Evolutionary conservation across 2,888 invertebrate species (phyloP), one percentile per base, ranked within the genome.

Genomic region (Epistrophe grossulariae): DNA sequence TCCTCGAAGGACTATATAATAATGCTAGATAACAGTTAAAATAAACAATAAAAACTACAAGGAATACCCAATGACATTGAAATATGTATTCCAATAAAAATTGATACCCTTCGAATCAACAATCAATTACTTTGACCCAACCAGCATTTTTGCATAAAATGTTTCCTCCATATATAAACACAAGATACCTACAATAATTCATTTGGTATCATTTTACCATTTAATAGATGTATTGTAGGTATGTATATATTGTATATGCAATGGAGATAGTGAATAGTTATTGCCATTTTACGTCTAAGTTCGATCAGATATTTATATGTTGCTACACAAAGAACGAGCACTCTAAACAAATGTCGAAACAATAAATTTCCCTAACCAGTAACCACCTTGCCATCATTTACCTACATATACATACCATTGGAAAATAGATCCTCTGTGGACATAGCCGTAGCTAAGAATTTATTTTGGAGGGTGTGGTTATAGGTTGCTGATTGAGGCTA

Each of bases 341-440:
- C 59, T 77, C 60, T 38, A 81, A 66, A 48, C 71, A 81, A 76
- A 81, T 55, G 57, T 68, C 60, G 40, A 24, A 70, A 43, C 80
- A 45, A 81, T 85, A 85, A 80, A 85, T 85, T 80, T 70, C 76
- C 77, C 57, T 15, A 50, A 57, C 82, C 55, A 70, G 50, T 15
- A 50, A 57, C 82, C 55, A 70, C 70, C 78, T 45, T 64, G 24
- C 24, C 3, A 24, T 19, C 7, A 64, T 43, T 66, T 48, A 48
- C 24, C 15, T 50, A 40, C 19, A 40, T 15, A 13, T 40, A 40
- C 7, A 40, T 55, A 79, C 43, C 17, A 48, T 35, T 77, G 31
- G 19, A 45, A 35, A 17, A 52, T 48, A 19, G 73, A 62, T 62
- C 24, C 64, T n/a, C n/a, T 40, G 5, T 15, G 0, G 24, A 17